Evolutionary conservation across 2,888 invertebrate species (phyloP), one percentile per base, ranked within the genome.

Genomic region (Pristionchus exspectatus): DNA sequence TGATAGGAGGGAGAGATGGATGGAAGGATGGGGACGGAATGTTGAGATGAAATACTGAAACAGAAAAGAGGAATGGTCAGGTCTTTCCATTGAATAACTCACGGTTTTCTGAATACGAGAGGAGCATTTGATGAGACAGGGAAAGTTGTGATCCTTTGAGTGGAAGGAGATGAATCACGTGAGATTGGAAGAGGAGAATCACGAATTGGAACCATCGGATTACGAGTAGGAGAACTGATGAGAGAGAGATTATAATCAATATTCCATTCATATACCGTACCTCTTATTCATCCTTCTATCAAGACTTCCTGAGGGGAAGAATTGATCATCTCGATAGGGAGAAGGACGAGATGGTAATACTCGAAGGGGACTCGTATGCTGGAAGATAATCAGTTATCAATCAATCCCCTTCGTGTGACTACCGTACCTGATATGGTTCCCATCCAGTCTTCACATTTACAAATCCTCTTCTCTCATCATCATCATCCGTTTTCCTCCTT

Each of bases 71-170:
- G 10, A 44, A 50, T 16, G 24, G n/a, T 33, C 30, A 54, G 10
- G 38, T 21, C 7, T 27, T 7, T 14, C 30, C 7, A 54, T 24
- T 24, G 54, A 66, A 66, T 21, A 27, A 69, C 69, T 38, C n/a
- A 69, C 66, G 66, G 44, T 54, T 69, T 87, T 50, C 69, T 87
- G 72, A 74, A 88, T 72, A 88, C 87, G 56, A 88, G 56, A 72
- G 87, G 74, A 66, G 87, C 87, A 66, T 88, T 88, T 54, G 30
- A 56, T 30, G 87, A 88, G 16, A 93, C 93, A 16, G 93, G 93
- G 89, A 93, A 93, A 21, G 93, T 93, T 24, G 93, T 93, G 88
- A 92, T 90, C 77, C 92, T 85, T 21, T 90, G 91, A 18, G 91
- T 90, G n/a, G 90, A 90, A 14, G 90, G 91, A 59, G 90, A 90